A percentile compares a stretch with the other conserved stretches of the same genome.
phyloP scores from a whole-genome alignment of 2,113 vertebrate species.

The Poeciliopsis prolifica region DNA sequence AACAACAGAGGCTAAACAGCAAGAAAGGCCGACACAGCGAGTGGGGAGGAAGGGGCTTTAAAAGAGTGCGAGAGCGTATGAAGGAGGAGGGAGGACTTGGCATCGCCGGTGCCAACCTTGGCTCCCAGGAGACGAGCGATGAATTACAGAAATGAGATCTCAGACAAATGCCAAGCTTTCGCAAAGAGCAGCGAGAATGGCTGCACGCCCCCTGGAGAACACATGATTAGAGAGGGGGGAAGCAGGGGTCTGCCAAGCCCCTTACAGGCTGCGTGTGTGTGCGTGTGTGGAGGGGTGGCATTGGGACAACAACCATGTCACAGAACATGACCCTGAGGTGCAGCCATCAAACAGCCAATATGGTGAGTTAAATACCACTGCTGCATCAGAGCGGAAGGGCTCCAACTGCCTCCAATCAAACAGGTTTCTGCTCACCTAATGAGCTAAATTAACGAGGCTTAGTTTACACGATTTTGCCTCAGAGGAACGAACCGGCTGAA shows the following conservation, averaged over 20 bases:
- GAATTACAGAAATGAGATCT: slow-evolving; percentile 83
- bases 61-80: slow-evolving; percentile 28
- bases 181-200: slow-evolving; percentile 64
- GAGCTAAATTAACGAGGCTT: slow-evolving; percentile 73
- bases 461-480: slow-evolving; percentile 45
- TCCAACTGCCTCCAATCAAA: slow-evolving; percentile 73
- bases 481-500: slow-evolving; percentile 36
- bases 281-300: slow-evolving; percentile 47
- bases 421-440: slow-evolving; percentile 78
- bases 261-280: slow-evolving; percentile 49
- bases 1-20: slow-evolving; percentile 35
- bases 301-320: slow-evolving; percentile 77
- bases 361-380: slow-evolving; percentile 76
- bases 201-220: slow-evolving; percentile 70
- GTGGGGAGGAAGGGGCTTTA: slow-evolving; percentile 21
- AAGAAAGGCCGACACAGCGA: slow-evolving; percentile 13
- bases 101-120: slow-evolving; percentile 68
- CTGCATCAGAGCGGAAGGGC: slow-evolving; percentile 67
- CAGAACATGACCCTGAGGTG: slow-evolving; percentile 80
- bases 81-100: slow-evolving; percentile 58
- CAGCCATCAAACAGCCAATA: slow-evolving; percentile 79
- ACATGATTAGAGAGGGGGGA: slow-evolving; percentile 78
- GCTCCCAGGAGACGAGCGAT: slow-evolving; percentile 76
- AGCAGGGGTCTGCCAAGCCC: slow-evolving; percentile 73
- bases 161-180: slow-evolving; percentile 80